Percentiles rank a stretch among this genome's conserved stretches.
These are phyloP conservation scores for Microcaecilia unicolor DNA, from an alignment of 2,797 vertebrate genomes.

Conservation along the genomic window DNA sequence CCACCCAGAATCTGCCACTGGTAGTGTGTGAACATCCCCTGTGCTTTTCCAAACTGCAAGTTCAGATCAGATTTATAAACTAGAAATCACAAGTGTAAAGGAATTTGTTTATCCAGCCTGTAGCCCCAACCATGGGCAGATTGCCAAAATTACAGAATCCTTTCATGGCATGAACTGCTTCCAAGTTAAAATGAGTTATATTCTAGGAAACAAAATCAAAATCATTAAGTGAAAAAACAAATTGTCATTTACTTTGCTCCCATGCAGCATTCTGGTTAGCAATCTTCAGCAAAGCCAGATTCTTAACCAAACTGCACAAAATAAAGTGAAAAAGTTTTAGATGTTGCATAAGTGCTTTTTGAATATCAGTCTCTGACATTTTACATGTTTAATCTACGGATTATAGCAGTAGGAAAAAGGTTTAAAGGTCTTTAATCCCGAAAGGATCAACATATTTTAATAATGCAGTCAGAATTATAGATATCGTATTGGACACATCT, in stretches of 20 bases:
- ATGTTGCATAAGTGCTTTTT: too few relatives aligned
- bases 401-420: too few relatives aligned
- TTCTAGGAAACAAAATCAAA: constrained; percentile 10
- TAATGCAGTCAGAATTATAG: too few relatives aligned
- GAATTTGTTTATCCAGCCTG: constrained; percentile 55
- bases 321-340: too few relatives aligned
- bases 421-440: too few relatives aligned
- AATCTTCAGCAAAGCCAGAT: too few relatives aligned
- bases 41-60: constrained; percentile 37
- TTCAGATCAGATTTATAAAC: constrained; percentile 53
- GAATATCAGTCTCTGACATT: too few relatives aligned
- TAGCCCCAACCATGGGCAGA: constrained; percentile 38
- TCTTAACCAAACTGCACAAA: too few relatives aligned
- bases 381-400: too few relatives aligned
- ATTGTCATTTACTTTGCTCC: constrained; percentile 26
- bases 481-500: too few relatives aligned
- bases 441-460: too few relatives aligned
- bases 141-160: constrained; percentile 47
- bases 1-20: constrained; percentile 38
- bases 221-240: constrained; percentile 29
- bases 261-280: too few relatives aligned
- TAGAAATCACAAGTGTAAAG: constrained; percentile 42
- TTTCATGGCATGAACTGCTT: constrained; percentile 35
- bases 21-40: constrained; percentile 30
- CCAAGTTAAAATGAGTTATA: constrained; percentile 28